Percentiles rank a stretch among this genome's conserved stretches.
Conservation (phyloP, 2,113 vertebrate genomes). For the Orycteropus afer region DNA sequence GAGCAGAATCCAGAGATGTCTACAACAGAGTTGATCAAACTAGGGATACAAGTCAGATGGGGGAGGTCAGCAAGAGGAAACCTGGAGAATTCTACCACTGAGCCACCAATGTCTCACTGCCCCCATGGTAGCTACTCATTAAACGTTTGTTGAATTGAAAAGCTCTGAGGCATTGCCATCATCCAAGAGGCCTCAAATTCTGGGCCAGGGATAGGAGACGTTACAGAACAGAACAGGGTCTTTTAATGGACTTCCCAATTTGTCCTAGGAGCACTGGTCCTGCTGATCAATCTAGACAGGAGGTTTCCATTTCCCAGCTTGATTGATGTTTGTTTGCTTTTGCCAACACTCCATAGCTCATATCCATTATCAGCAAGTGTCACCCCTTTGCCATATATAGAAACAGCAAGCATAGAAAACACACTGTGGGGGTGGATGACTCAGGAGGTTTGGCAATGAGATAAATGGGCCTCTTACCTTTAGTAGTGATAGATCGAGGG, state of each 20-base stretch:
- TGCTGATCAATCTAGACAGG: not conserved
- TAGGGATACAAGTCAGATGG: not conserved
- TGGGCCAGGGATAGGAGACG: not conserved
- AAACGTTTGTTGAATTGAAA: not conserved
- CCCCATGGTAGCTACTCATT: not conserved
- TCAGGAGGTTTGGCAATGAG: conserved; percentile 54
- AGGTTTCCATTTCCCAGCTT: not conserved
- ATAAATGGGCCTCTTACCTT: conserved; percentile 52
- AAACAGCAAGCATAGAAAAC: conserved; percentile 3
- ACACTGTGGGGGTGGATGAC: conserved; percentile 43
- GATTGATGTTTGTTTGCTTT: not conserved
- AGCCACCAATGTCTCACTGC: not conserved
- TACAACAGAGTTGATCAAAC: not conserved
- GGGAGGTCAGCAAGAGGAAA: not conserved
- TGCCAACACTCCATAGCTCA: conserved; percentile 4
- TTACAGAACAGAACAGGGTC: not conserved
- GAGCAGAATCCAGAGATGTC: not conserved
- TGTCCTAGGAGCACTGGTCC: not conserved
- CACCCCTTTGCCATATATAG: conserved; percentile 60
- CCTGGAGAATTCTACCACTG: not conserved
- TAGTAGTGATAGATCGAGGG: conserved; percentile 25
- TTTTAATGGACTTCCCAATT: not conserved
- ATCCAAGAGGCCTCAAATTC: not conserved
- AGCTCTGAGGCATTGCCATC: not conserved
- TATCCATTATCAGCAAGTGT: not conserved